phyloP scores from a whole-genome alignment of 2,888 invertebrate species.

The Clepsis dumicolana region DNA sequence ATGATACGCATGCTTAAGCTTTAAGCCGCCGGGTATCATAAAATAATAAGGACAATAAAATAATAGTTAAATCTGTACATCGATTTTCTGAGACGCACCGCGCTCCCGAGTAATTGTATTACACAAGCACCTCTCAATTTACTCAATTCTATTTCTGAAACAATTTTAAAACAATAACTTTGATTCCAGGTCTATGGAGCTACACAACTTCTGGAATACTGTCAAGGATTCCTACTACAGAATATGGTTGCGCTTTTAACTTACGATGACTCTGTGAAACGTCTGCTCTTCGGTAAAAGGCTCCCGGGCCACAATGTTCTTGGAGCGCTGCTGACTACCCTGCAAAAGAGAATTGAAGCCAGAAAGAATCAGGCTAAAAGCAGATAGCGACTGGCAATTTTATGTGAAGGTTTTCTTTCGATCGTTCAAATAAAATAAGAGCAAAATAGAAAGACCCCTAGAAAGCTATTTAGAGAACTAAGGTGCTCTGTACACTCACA shows the following conservation, averaged over 20 bases:
- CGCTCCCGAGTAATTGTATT: too few species aligned
- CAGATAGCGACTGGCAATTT: conserved; percentile 64
- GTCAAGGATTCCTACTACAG: conserved; percentile 95
- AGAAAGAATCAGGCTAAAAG: conserved; percentile 81
- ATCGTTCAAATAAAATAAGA: conserved; percentile 9
- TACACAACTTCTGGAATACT: conserved; percentile 94
- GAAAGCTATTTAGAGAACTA: not conserved
- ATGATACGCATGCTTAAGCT: too few species aligned
- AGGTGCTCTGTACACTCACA: conserved; percentile 9
- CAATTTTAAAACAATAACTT: conserved; percentile 5
- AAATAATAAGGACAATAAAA: too few species aligned
- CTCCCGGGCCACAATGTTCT: conserved; percentile 96
- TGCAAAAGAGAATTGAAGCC: conserved; percentile 93
- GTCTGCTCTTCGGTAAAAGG: conserved; percentile 94
- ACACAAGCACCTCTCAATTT: too few species aligned
- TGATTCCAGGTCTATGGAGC: conserved; percentile 93
- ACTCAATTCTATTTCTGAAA: too few species aligned
- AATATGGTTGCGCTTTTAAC: conserved; percentile 97
- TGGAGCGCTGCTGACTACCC: conserved; percentile 91
- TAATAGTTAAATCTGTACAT: too few species aligned
- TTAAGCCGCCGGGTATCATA: too few species aligned
- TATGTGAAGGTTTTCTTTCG: not conserved
- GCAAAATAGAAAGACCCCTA: not conserved
- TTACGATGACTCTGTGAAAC: conserved; percentile 95
- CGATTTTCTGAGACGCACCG: too few species aligned